Base-by-base conservation (phyloP, 2,888 invertebrate species). In the Mythimna albipuncta region DNA sequence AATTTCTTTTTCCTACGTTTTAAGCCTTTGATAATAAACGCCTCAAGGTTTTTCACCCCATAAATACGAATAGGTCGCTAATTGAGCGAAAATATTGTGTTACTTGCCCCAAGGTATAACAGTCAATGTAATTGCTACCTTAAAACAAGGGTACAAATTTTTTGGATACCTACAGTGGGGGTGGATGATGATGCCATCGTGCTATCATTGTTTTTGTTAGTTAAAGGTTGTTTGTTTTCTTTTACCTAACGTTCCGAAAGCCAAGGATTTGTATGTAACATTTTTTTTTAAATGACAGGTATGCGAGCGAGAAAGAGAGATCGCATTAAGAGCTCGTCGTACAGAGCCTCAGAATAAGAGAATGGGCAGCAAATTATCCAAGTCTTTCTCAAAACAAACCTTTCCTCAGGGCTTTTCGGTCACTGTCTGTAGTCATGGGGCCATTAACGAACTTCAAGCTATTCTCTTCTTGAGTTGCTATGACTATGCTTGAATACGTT, bases 41-140 rank as follows among this genome's bases (percentile, higher is more conserved):
- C 90, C 88, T 77, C 77, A 77, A 89, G 92, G 89, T 85, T 85
- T 85, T 87, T 82, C 68, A 70, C 75, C 82, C 85, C 77, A 75
- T 81, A 70, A 81, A 79, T 81, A 83, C 79, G 59, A 72, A 81
- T 85, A 77, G 65, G 59, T 81, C 63, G 86, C 90, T 94, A 93
- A 94, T 93, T 93, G 89, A 89, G 83, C 76, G 73, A 67, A 87
- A 86, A 88, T 86, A 91, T 94, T 85, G 80, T 75, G 85, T 94
- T 94, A 87, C 94, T 81, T 77, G 82, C 77, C 88, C 79, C 72
- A 55, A 85, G 90, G 88, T 77, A 71, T 32, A 62, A 32, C 41
- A 69, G 61, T 41, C 78, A n/a, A 61, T 13, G 35, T 79, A 72
- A 82, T 82, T 70, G 57, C 55, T 82, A n/a, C 58, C 64, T 59